Evolutionary conservation across 2,797 vertebrate species (phyloP).

Genomic region (Chelidonichthys spinosus): DNA sequence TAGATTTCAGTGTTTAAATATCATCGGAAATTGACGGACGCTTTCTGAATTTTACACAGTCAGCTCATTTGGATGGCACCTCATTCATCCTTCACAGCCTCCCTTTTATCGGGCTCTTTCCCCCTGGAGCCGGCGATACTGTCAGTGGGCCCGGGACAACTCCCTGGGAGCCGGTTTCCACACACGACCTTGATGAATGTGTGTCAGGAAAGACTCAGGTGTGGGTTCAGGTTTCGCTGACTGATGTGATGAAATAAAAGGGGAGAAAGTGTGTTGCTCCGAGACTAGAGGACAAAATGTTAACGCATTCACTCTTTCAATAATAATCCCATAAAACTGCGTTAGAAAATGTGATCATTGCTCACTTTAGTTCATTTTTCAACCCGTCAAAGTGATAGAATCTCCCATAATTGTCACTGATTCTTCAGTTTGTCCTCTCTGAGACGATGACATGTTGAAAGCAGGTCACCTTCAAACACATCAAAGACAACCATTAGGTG

Average conservation of each 20-base stretch:
- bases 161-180: conserved; percentile 51
- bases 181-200: conserved; percentile 19
- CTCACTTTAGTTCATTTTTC: conserved; percentile 18
- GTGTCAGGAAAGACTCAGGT: conserved; percentile 29
- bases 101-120: conserved; percentile 50
- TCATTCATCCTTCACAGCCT: conserved; percentile 53
- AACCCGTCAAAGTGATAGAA: conserved; percentile 4
- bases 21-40: conserved; percentile 48
- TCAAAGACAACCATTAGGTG: conserved; percentile 48
- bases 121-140: conserved; percentile 47
- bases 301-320: conserved; percentile 4
- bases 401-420: conserved; percentile 11
- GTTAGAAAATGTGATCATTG: conserved; percentile 3
- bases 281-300: background rate
- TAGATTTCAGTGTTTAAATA: conserved; percentile 35
- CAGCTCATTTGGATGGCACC: conserved; percentile 40
- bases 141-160: conserved; percentile 49
- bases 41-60: conserved; percentile 38
- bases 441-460: background rate
- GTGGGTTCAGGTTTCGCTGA: conserved; percentile 34
- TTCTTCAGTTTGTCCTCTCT: conserved; percentile 1
- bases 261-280: background rate
- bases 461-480: conserved; percentile 29
- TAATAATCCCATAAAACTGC: conserved; percentile 18
- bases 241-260: conserved; percentile 32